Percentiles rank a stretch among this genome's conserved stretches.
Evolutionary conservation across 2,113 vertebrate species (phyloP).

Genomic region (Barnardius zonarius): DNA sequence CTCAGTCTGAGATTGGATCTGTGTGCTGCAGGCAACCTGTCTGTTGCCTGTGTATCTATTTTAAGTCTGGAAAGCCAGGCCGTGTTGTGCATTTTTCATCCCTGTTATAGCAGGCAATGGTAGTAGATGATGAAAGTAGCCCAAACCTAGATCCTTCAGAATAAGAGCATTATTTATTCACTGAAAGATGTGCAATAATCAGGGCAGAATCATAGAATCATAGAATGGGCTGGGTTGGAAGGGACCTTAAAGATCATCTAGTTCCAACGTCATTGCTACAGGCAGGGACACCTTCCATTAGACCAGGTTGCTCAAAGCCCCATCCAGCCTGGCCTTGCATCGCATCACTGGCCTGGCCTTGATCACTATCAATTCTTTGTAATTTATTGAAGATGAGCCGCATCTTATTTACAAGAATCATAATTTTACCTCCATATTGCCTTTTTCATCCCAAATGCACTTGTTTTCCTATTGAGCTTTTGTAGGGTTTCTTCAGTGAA

Average conservation of each 20-base stretch:
- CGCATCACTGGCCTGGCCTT: background rate
- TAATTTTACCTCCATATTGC: background rate
- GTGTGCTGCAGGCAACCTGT: background rate
- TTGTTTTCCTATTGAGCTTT: background rate
- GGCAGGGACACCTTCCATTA: background rate
- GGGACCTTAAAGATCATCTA: background rate
- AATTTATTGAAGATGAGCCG: background rate
- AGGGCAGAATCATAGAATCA: background rate
- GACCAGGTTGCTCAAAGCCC: background rate
- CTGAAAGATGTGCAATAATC: background rate
- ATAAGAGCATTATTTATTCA: background rate
- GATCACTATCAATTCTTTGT: background rate
- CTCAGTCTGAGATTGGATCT: background rate
- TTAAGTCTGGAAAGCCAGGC: background rate
- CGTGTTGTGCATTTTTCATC: background rate
- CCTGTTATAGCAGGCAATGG: background rate
- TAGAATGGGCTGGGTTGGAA: background rate
- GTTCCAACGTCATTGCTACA: background rate
- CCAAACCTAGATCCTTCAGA: background rate
- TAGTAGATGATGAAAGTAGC: background rate
- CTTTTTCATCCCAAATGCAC: background rate
- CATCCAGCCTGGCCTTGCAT: background rate
- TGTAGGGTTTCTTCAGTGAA: background rate
- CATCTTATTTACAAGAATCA: background rate
- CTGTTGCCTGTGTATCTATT: background rate